Conservation (phyloP, 2,888 invertebrate species). For the Scaeva pyrastri region DNA sequence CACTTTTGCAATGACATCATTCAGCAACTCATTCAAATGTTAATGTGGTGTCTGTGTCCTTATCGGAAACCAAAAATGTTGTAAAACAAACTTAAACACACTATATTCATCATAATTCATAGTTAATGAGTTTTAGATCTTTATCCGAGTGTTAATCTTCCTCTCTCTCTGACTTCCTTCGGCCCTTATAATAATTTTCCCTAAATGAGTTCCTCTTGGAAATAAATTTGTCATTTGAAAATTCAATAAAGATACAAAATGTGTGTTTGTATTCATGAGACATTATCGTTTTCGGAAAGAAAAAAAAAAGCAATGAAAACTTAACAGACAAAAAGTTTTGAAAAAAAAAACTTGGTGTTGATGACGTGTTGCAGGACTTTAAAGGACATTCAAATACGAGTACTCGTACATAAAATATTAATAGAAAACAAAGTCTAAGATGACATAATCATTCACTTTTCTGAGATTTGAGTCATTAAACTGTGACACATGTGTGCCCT, state of each 20-base stretch:
- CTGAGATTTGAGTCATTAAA: slow-evolving; percentile 3
- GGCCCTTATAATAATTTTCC: background rate
- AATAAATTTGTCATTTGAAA: background rate
- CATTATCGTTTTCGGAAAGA: too few relatives aligned
- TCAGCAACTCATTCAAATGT: background rate
- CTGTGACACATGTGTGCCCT: background rate
- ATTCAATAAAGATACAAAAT: background rate
- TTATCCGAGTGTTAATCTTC: background rate
- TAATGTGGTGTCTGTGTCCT: background rate
- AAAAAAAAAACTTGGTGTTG: background rate
- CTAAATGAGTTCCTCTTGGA: background rate
- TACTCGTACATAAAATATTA: background rate
- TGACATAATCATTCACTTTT: slow-evolving; percentile 21
- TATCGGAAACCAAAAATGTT: background rate
- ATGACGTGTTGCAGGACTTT: background rate
- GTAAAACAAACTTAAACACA: background rate
- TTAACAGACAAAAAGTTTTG: too few relatives aligned
- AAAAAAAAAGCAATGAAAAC: too few relatives aligned
- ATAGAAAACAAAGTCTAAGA: background rate
- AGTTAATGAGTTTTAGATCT: background rate
- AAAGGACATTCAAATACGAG: background rate
- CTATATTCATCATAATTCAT: background rate
- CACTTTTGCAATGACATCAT: background rate
- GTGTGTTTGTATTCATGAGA: background rate
- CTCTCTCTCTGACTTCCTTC: background rate